These are phyloP conservation scores for Centruroides sculpturatus DNA, from an alignment of 1,140 invertebrate species.

Conservation along the genomic window DNA sequence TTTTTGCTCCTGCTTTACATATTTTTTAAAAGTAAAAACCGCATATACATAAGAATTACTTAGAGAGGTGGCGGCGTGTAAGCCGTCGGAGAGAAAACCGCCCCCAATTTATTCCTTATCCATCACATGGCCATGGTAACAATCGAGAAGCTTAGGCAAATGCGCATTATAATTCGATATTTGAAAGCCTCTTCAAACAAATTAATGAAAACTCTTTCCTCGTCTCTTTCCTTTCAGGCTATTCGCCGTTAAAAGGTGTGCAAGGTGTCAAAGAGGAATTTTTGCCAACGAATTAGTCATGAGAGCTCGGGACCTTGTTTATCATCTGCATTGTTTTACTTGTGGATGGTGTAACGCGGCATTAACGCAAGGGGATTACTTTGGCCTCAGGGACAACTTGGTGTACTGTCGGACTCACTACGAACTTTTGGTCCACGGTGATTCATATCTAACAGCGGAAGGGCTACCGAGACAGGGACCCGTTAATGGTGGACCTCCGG, in stretches of 20 bases:
- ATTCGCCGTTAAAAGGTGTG: constrained; percentile 50
- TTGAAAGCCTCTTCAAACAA: no score
- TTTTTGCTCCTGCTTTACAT: no score
- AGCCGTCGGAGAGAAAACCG: no score
- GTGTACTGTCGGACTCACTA: constrained; percentile 35
- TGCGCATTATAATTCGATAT: no score
- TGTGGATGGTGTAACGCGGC: constrained; percentile 61
- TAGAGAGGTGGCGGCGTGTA: no score
- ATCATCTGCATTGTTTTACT: constrained; percentile 79
- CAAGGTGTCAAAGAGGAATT: constrained; percentile 64
- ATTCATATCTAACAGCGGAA: background rate
- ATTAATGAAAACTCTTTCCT: no score
- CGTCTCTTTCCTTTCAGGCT: constrained; percentile 21
- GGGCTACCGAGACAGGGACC: constrained; percentile 2
- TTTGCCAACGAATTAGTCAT: constrained; percentile 83
- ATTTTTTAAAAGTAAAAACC: no score
- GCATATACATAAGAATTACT: no score
- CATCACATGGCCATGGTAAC: no score
- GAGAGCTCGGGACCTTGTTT: constrained; percentile 68
- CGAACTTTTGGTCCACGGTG: constrained; percentile 20
- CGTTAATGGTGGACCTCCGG: constrained; percentile 31
- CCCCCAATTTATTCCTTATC: no score
- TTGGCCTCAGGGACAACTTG: constrained; percentile 42
- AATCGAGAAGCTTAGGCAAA: no score
- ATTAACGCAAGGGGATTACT: constrained; percentile 59